These are phyloP conservation scores for Melopsittacus undulatus DNA, from an alignment of 2,797 vertebrate genomes.

Conservation along the genomic window DNA sequence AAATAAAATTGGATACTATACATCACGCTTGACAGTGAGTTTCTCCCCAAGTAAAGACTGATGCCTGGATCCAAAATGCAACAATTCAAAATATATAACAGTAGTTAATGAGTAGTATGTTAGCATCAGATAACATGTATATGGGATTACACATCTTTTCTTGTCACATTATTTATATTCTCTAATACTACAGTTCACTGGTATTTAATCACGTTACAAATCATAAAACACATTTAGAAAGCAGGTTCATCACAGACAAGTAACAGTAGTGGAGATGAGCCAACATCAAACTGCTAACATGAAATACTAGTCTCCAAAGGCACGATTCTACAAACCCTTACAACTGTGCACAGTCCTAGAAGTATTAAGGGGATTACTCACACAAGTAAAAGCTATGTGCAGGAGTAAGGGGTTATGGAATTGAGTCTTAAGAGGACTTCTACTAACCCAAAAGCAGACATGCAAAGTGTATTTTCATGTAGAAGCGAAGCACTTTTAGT, in stretches of 20 bases:
- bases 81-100: neutral
- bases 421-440: slow-evolving; percentile 15
- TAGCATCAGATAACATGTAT: slow-evolving; percentile 34
- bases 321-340: neutral
- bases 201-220: slow-evolving; percentile 45
- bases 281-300: slow-evolving; percentile 50
- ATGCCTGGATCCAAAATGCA: slow-evolving; percentile 1
- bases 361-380: slow-evolving; percentile 44
- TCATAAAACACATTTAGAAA: slow-evolving; percentile 56
- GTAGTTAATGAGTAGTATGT: slow-evolving; percentile 34
- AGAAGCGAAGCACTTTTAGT: neutral
- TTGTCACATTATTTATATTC: slow-evolving; percentile 55
- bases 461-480: neutral
- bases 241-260: slow-evolving; percentile 57
- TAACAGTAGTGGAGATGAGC: slow-evolving; percentile 62
- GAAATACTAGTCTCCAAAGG: slow-evolving; percentile 34
- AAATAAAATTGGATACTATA: slow-evolving; percentile 29
- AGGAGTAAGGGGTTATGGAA: slow-evolving; percentile 17
- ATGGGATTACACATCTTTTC: slow-evolving; percentile 20
- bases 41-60: neutral
- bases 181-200: slow-evolving; percentile 39
- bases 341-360: neutral
- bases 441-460: slow-evolving; percentile 46
- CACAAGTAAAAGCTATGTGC: slow-evolving; percentile 14
- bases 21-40: neutral